Evolutionary conservation across 2,888 invertebrate species (phyloP).

Genomic region (Frankliniella fusca): DNA sequence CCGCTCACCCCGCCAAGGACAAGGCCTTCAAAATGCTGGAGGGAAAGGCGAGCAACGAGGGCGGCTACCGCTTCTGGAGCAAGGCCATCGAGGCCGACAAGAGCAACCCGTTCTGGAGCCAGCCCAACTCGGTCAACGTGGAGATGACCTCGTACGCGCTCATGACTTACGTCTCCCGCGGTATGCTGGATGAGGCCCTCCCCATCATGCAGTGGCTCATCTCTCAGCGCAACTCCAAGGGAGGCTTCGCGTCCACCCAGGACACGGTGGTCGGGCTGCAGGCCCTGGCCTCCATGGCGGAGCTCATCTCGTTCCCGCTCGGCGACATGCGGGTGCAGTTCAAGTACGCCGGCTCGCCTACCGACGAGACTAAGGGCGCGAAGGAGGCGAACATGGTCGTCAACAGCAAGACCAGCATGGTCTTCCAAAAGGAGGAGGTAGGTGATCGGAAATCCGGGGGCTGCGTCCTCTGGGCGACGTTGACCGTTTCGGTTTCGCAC

Average conservation of each 20-base stretch:
- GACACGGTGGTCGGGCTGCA: constrained; percentile 70
- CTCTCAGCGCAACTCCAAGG: constrained; percentile 61
- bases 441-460: constrained; percentile 38
- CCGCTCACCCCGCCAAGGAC: constrained; percentile 64
- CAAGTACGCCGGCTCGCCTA: constrained; percentile 44
- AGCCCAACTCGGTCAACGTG: constrained; percentile 66
- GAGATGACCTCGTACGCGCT: constrained; percentile 85
- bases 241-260: constrained; percentile 66
- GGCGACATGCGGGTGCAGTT: constrained; percentile 55
- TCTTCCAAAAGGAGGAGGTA: constrained; percentile 74
- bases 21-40: constrained; percentile 58
- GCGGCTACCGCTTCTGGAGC: constrained; percentile 74
- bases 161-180: constrained; percentile 57
- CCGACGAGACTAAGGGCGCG: constrained; percentile 45
- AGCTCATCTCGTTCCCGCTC: constrained; percentile 52
- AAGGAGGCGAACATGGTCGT: constrained; percentile 54
- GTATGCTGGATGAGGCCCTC: constrained; percentile 51
- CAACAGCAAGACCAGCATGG: constrained; percentile 69
- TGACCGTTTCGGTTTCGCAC: not conserved
- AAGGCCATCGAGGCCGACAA: constrained; percentile 56
- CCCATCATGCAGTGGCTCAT: constrained; percentile 69
- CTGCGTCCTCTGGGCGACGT: not conserved
- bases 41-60: constrained; percentile 49
- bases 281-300: constrained; percentile 61
- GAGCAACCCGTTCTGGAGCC: constrained; percentile 57